Conservation (phyloP, 2,888 invertebrate species). For the Eupithecia dodoneata region DNA sequence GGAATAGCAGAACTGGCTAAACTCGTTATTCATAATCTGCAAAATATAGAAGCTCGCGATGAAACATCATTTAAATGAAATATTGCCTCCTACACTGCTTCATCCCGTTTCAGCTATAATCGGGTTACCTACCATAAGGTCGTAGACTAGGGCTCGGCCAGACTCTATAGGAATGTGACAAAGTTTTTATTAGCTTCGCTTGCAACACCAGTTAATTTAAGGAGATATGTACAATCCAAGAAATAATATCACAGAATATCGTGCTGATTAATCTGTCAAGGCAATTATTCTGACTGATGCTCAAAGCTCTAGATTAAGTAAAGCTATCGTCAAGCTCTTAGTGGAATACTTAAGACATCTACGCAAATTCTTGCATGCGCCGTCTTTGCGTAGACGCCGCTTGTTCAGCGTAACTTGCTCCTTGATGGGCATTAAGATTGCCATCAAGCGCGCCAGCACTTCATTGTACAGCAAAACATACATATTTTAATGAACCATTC, state of each 20-base stretch:
- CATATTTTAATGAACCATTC: slow-evolving; percentile 61
- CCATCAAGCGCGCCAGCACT: slow-evolving; percentile 58
- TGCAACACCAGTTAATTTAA: background rate
- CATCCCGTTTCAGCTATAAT: background rate
- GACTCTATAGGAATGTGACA: background rate
- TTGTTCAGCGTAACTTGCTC: slow-evolving; percentile 11
- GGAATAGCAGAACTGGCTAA: background rate
- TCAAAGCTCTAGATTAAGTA: background rate
- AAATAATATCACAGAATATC: background rate
- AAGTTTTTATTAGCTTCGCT: background rate
- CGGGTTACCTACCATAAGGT: background rate
- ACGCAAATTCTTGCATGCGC: background rate
- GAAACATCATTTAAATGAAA: background rate
- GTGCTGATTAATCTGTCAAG: background rate
- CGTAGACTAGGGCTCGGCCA: background rate
- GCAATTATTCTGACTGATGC: background rate
- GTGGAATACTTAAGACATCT: background rate
- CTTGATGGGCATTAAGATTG: slow-evolving; percentile 60
- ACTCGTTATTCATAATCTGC: slow-evolving; percentile 4
- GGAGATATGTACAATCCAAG: background rate
- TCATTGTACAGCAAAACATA: slow-evolving; percentile 57
- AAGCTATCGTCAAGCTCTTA: background rate
- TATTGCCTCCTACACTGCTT: slow-evolving; percentile 3
- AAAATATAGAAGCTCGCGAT: slow-evolving; percentile 3
- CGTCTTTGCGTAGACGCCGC: background rate